Percentiles rank a stretch among this genome's conserved stretches.
phyloP scores from a whole-genome alignment of 2,797 vertebrate species.

The Brachyalestes nurse region DNA sequence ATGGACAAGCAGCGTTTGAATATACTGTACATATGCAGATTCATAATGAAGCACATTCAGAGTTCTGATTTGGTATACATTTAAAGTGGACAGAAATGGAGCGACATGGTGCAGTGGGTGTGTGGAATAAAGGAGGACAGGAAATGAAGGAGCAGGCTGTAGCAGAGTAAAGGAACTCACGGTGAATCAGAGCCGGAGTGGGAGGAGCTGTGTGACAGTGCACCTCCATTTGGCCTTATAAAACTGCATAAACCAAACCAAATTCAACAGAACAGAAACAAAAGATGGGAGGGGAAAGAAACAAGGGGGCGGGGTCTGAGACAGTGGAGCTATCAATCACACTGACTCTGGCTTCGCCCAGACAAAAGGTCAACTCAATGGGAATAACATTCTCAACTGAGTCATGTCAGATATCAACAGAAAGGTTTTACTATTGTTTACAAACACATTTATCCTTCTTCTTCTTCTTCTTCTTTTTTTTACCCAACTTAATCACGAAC shows the following conservation, averaged over 20 bases:
- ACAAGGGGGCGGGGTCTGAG: constrained; percentile 62
- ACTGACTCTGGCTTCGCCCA: constrained; percentile 47
- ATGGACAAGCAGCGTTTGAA: background rate
- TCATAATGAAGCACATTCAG: background rate
- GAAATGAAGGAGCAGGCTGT: constrained; percentile 58
- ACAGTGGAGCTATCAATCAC: constrained; percentile 55
- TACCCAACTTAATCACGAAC: background rate
- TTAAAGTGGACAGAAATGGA: constrained; percentile 26
- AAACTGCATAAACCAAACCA: constrained; percentile 90
- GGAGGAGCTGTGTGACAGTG: constrained; percentile 98
- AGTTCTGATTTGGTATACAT: constrained; percentile 20
- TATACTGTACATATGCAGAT: background rate
- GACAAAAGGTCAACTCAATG: constrained; percentile 50
- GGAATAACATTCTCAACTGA: constrained; percentile 44
- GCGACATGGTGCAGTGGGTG: constrained; percentile 24
- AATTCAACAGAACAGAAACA: constrained; percentile 81
- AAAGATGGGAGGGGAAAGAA: constrained; percentile 69
- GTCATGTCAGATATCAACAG: constrained; percentile 41
- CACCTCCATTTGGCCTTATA: constrained; percentile 99
- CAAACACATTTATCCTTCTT: constrained; percentile 47
- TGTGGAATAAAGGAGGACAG: constrained; percentile 44
- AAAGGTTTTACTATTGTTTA: constrained; percentile 37
- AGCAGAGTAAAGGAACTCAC: constrained; percentile 93
- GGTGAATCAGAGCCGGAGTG: constrained; percentile 98
- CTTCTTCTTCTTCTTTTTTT: no score